A percentile compares a stretch with the other conserved stretches of the same genome.
These are phyloP conservation scores for Parascotia fuliginaria DNA, from an alignment of 2,888 invertebrate genomes.

Conservation along the genomic window DNA sequence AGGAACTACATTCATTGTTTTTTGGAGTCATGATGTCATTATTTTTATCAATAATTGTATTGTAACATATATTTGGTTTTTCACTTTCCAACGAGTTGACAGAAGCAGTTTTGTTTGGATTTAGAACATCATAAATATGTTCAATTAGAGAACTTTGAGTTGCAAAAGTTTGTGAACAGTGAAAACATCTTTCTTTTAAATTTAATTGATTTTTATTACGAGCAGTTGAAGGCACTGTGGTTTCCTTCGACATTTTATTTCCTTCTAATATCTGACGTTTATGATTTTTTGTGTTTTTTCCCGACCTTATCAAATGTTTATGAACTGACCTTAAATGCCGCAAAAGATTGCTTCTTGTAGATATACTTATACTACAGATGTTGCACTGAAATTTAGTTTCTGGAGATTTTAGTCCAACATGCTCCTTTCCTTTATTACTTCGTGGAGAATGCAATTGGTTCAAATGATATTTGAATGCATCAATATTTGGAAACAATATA, in stretches of 20 bases:
- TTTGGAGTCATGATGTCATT: not conserved
- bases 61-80: not conserved
- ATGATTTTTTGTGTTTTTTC: not conserved
- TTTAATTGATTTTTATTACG: constrained; percentile 5
- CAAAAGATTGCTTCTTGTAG: constrained; percentile 30
- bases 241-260: not conserved
- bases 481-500: constrained; percentile 59
- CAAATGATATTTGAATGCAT: constrained; percentile 36
- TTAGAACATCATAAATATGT: constrained; percentile 65
- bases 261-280: not conserved
- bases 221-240: constrained; percentile 10
- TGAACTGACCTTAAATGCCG: constrained; percentile 49
- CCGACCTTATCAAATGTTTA: constrained; percentile 7
- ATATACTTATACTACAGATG: constrained; percentile 42
- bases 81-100: not conserved
- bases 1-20: not conserved
- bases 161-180: constrained; percentile 60
- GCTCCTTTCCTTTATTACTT: constrained; percentile 1
- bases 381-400: constrained; percentile 39
- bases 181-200: constrained; percentile 52
- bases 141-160: constrained; percentile 61
- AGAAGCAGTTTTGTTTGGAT: constrained; percentile 37
- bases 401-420: not conserved
- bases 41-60: not conserved
- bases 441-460: constrained; percentile 27